Evolutionary conservation across 2,888 invertebrate genomes (phyloP).

Genomic region (Tinea semifulvella): DNA sequence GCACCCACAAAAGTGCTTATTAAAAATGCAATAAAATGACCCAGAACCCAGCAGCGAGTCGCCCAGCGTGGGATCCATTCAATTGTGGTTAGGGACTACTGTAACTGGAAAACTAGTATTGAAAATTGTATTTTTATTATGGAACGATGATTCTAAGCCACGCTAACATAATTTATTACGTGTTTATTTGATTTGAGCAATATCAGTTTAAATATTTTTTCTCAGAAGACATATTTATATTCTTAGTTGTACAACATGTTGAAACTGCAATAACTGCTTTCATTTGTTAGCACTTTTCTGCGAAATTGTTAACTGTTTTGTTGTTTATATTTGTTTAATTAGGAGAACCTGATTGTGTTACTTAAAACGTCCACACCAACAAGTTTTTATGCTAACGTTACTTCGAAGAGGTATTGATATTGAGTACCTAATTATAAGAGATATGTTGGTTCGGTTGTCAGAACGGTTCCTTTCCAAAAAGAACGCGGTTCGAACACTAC

Average conservation of each 20-base stretch:
- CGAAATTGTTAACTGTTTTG: neutral
- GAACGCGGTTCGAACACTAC: too few relatives aligned
- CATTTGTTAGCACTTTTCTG: constrained; percentile 1
- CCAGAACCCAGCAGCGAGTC: constrained; percentile 22
- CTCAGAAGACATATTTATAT: neutral
- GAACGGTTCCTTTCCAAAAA: too few relatives aligned
- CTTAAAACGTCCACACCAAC: too few relatives aligned
- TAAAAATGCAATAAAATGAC: constrained; percentile 37
- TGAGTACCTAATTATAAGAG: too few relatives aligned
- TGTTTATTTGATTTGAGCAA: neutral
- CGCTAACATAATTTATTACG: constrained; percentile 1
- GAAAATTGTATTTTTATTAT: constrained; percentile 3
- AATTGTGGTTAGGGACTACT: constrained; percentile 6
- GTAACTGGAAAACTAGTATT: neutral
- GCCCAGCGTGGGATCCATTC: constrained; percentile 13
- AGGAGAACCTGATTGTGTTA: too few relatives aligned
- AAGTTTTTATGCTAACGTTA: too few relatives aligned
- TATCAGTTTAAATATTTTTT: neutral
- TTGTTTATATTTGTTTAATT: neutral
- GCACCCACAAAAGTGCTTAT: constrained; percentile 27
- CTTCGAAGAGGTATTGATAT: too few relatives aligned
- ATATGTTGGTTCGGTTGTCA: too few relatives aligned
- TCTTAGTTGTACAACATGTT: too few relatives aligned
- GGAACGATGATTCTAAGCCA: neutral
- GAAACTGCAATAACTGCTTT: constrained; percentile 3